Base-by-base conservation (phyloP, 2,888 invertebrate genomes). In the Plagodis pulveraria region DNA sequence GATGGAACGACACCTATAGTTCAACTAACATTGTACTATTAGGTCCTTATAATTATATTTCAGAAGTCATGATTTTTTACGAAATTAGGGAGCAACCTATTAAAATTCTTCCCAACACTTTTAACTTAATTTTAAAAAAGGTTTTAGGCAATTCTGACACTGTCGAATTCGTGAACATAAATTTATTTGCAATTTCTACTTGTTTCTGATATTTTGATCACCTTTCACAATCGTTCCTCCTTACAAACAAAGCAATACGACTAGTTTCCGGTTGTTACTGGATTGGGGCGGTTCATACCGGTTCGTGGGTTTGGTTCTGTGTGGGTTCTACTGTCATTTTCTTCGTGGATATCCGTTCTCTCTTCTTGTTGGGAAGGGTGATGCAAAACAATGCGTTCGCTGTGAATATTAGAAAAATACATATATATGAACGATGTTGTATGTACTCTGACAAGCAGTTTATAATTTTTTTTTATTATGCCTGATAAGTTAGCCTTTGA, bases 281-380 rank as follows among this genome's bases (percentile, higher is more conserved):
- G 58, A 32, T 52, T 6, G 11, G 60, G 43, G 54, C 54, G 61
- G 57, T 76, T 91, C 89, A 91, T 80, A 86, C 91, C n/a, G 91
- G 88, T 70, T 89, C 89, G 66, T 90, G 88, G 7, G 87, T 86
- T 68, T 89, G 84, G 57, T 81, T 85, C 42, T 85, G 76, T 0
- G 82, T 73, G 0, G 85, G 78, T 50, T 86, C 84, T 0, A 75
- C 67, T 1, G 73, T 71, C 0, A 69, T 71, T 40, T 76, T 76
- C 54, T 76, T 80, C 7, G 77, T 64, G 0, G 76, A 63, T n/a
- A 57, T 71, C 0, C 65, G 66, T 34, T 69, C n/a, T 35, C 53
- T 77, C 58, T 80, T 84, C 68, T 78, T 87, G 11, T 81, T 81
- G 0, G 91, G 91, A 0, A 92, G 73, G 1, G 86, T 86, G 7